phyloP scores from a whole-genome alignment of 1,140 invertebrate species.

The Orchestia grillus region DNA sequence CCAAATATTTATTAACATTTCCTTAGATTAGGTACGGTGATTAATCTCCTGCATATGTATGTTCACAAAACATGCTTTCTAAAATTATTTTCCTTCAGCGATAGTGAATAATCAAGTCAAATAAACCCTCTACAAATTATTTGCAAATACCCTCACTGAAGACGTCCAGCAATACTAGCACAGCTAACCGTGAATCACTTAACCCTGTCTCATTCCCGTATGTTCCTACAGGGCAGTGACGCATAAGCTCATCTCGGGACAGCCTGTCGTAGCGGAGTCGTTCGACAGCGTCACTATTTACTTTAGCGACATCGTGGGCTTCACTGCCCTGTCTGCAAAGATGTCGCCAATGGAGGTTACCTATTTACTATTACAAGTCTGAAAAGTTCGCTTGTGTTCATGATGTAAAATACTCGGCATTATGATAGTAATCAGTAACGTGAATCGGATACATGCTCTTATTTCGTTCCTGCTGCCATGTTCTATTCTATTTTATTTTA shows the following conservation, averaged over 20 bases:
- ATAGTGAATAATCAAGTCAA: no score
- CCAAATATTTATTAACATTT: not conserved
- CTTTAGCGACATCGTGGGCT: conserved; percentile 97
- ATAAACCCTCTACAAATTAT: not conserved
- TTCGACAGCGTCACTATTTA: conserved; percentile 95
- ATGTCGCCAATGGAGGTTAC: conserved; percentile 91
- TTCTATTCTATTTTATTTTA: no score
- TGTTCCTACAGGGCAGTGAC: conserved; percentile 81
- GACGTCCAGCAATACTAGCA: not conserved
- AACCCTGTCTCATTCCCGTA: not conserved
- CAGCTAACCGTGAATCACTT: not conserved
- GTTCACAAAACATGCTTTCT: no score
- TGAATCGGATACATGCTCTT: no score
- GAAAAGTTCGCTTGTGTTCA: not conserved
- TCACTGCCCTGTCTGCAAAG: conserved; percentile 90
- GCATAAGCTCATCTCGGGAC: conserved; percentile 87
- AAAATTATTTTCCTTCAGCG: no score
- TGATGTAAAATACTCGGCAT: no score
- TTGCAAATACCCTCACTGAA: not conserved
- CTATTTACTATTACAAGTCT: not conserved
- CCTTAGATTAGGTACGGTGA: not conserved
- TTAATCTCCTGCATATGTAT: not conserved
- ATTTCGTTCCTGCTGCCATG: no score
- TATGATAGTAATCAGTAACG: no score
- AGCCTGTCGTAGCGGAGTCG: conserved; percentile 88